Conservation (phyloP, 2,888 invertebrate genomes). For the Mycalesis mineus region DNA sequence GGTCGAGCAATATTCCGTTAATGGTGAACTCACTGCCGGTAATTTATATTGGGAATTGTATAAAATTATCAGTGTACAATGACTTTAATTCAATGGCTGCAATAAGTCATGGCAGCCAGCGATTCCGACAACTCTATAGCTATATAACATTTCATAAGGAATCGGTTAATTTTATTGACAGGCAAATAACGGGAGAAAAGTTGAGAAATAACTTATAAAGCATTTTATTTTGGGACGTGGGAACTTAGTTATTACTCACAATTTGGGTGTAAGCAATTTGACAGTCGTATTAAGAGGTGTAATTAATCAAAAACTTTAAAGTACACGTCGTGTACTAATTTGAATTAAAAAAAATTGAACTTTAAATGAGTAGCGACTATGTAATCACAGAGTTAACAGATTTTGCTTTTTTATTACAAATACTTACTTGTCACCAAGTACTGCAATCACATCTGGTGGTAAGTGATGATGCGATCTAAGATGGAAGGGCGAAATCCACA, state of each 20-base stretch:
- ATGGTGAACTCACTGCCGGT: constrained; percentile 32
- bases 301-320: background rate
- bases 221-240: background rate
- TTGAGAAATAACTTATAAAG: background rate
- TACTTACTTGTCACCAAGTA: no score
- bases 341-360: no score
- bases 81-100: constrained; percentile 23
- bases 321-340: no score
- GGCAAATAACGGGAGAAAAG: background rate
- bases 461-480: no score
- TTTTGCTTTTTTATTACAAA: no score
- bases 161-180: background rate
- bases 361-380: no score
- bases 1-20: constrained; percentile 35
- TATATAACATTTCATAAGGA: background rate
- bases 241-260: background rate
- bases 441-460: no score
- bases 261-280: background rate
- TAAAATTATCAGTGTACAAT: constrained; percentile 33
- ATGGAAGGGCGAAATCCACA: no score
- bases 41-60: constrained; percentile 43
- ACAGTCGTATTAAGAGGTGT: background rate
- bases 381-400: no score
- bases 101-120: constrained; percentile 26
- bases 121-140: constrained; percentile 9